These are phyloP conservation scores for Choristoneura rosaceana DNA, from an alignment of 2,888 invertebrate species.

Conservation along the genomic window DNA sequence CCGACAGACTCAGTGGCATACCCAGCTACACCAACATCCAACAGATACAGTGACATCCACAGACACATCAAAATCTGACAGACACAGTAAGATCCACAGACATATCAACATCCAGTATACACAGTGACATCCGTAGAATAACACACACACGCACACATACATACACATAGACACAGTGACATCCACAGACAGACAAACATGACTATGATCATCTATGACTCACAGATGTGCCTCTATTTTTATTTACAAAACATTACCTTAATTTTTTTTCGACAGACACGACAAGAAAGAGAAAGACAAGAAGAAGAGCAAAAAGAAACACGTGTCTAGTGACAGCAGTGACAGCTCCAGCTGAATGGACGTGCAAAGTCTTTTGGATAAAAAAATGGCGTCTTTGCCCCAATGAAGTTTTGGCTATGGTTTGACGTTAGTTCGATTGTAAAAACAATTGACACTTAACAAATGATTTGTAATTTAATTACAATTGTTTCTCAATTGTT, in stretches of 20 bases:
- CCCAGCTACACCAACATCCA: neutral
- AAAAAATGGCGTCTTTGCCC: slow-evolving; percentile 24
- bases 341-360: slow-evolving; percentile 74
- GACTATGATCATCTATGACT: too few species aligned
- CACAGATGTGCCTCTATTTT: too few species aligned
- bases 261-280: slow-evolving; percentile 20
- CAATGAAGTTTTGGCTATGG: neutral
- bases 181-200: too few species aligned
- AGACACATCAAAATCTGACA: neutral
- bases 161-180: too few species aligned
- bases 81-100: too few species aligned
- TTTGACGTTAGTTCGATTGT: neutral
- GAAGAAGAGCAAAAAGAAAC: slow-evolving; percentile 66
- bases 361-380: slow-evolving; percentile 11
- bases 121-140: too few species aligned
- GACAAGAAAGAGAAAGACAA: slow-evolving; percentile 53
- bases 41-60: slow-evolving; percentile 15
- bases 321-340: slow-evolving; percentile 64
- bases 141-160: too few species aligned
- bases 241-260: neutral
- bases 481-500: neutral
- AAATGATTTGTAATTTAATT: neutral
- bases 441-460: slow-evolving; percentile 7
- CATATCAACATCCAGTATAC: too few species aligned
- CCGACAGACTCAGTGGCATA: neutral